Base-by-base conservation (phyloP, 2,113 vertebrate species). In the pig (Sus scrofa) region DNA sequence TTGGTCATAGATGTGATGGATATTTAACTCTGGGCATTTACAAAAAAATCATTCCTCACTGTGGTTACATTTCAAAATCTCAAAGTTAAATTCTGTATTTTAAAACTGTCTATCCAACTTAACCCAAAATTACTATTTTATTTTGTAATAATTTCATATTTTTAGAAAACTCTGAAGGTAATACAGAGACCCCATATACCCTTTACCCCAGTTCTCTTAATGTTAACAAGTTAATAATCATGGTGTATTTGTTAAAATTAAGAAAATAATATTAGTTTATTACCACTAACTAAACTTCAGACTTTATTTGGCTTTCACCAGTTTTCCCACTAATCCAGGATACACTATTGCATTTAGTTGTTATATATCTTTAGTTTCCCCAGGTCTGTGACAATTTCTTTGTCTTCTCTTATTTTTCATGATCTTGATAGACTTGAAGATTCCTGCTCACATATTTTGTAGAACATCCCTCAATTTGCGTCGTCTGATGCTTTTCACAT, bases 1-100 rank as follows among this genome's bases (percentile, higher is more conserved):
- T 67, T 73, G 26, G 56, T 78, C 24, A 78, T 52, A 88, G 37
- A 67, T 91, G 39, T 58, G 34, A 78, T 60, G 11, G n/a, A 75
- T 86, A 91, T 65, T 94, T 92, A 74, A 50, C 89, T 56, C 14
- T 85, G 94, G 56, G 20, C 7, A 67, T 73, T 95, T 39, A 54
- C 8, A 44, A 79, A 87, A 94, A 86, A 52, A 39, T 58, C 3
- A 32, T 4, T 91, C 19, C 73, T 39, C 37, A 20, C 22, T 68
- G 16, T 90, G 60, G 67, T 90, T 70, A 32, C 14, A 81, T 74
- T 89, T 96, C 70, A 75, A 11, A 3, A 34, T 70, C 54, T 95
- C 54, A 82, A 50, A 93, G n/a, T 63, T 93, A 82, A 86, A 93
- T 78, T 97, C 15, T 88, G 32, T 18, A 60, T 74, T 96, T 93